Base-by-base conservation (phyloP, 2,797 vertebrate species). In the Amblyraja radiata region DNA sequence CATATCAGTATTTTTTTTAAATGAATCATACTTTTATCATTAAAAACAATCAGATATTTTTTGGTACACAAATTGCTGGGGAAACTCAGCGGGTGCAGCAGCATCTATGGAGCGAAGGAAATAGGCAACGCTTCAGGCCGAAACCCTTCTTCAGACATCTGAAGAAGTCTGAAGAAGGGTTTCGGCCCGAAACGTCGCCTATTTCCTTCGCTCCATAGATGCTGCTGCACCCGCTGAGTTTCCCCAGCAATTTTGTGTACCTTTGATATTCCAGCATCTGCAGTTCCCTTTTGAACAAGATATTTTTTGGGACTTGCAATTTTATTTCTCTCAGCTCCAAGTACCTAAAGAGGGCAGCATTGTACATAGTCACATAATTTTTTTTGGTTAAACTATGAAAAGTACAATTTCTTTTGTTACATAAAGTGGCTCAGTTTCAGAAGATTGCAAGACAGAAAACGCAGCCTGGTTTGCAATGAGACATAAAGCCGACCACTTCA, bases 341-440 rank as follows among this genome's bases (percentile, higher is more conserved):
- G 63, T 9, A 74, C 94, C 95, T 93, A 46, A 91, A 93, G 95
- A 95, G 95, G 94, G 94, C 95, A 95, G 95, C 93, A 93, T 93
- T 80, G 90, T 36, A 90, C 46, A 80, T 63, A 76, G 13, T 71
- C 1, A 93, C 1, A 71, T 92, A 94, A 6, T 54, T 94, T 94
- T 94, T 93, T 74, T 46, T 13, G 73, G 46, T 74, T 23, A 76
- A n/a, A 71, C 23, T 76, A 58, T 36, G 46, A 92, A 92, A 74
- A 28, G n/a, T 9, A 39, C 36, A 74, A 74, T 76, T 58, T 58
- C 13, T 58, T 92, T 76, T 54, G 36, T 54, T 58, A 54, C 25
- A 92, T 14, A 92, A 92, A 74, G 28, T 46, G 73, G 73, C 71
- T 92, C 39, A 54, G 90, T 54, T 91, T 91, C 71, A 76, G 71